Evolutionary conservation across 2,113 vertebrate species (phyloP).

Genomic region (Speoplatyrhinus poulsoni): DNA sequence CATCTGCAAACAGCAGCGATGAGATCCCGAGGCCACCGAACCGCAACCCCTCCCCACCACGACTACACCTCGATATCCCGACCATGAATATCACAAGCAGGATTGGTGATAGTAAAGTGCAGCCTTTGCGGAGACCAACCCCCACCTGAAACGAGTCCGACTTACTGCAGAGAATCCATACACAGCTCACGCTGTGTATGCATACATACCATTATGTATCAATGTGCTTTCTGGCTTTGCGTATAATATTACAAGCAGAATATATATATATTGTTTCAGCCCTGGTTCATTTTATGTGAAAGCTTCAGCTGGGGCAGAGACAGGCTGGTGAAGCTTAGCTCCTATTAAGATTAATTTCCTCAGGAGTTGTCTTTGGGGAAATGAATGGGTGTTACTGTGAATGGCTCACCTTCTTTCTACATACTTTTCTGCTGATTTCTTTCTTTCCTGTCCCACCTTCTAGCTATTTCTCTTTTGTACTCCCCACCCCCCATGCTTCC

Average conservation of each 20-base stretch:
- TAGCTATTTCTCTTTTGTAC: slow-evolving; percentile 34
- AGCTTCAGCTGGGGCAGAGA: slow-evolving; percentile 16
- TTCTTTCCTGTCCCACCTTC: slow-evolving; percentile 50
- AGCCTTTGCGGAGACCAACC: too few species aligned
- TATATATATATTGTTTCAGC: slow-evolving; percentile 4
- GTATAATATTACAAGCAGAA: too few species aligned
- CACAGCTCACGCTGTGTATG: too few species aligned
- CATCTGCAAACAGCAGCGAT: too few species aligned
- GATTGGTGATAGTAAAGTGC: too few species aligned
- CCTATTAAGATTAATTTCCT: slow-evolving; percentile 64
- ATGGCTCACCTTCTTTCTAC: slow-evolving; percentile 57
- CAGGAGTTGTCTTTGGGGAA: slow-evolving; percentile 62
- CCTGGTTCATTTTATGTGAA: slow-evolving; percentile 37
- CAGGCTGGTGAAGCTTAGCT: slow-evolving; percentile 35
- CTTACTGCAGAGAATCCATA: too few species aligned
- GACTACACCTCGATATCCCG: too few species aligned
- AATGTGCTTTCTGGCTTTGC: too few species aligned
- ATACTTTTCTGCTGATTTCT: slow-evolving; percentile 62
- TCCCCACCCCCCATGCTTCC: slow-evolving; percentile 36
- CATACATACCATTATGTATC: background rate
- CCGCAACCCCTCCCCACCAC: too few species aligned
- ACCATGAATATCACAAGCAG: too few species aligned
- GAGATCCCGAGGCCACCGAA: too few species aligned
- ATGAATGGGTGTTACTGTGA: slow-evolving; percentile 63
- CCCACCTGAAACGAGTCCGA: too few species aligned